Evolutionary conservation across 2,888 invertebrate species (phyloP), one percentile per base, ranked within the genome.

Genomic region (Lasioglossum lativentre): DNA sequence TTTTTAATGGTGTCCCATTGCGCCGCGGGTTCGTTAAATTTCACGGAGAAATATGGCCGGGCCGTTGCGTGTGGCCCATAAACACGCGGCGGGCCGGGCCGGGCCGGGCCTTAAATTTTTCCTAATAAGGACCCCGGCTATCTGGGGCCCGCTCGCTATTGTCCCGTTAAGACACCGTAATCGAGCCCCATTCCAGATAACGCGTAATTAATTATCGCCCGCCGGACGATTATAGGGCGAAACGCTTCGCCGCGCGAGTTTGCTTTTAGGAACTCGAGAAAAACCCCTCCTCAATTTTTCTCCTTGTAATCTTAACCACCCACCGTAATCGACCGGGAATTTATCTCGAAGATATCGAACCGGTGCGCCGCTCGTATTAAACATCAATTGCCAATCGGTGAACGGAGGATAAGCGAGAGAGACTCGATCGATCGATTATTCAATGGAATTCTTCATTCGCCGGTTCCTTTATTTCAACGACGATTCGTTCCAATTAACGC

Each of bases 1-100:
- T 93, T 45, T 93, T 93, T 91, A 92, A 92, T 92, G 92, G 89
- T 91, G 90, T 92, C 91, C 92, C 90, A 92, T 92, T 90, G 90
- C 89, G 88, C 89, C 63, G 86, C 84, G 82, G 87, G 87, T 90
- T 91, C 89, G 91, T 88, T 91, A 91, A 90, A 91, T 90, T 90
- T 91, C 86, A 82, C 85, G 85, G 87, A 90, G 91, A 91, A 90
- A 89, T 89, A 90, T 82, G 79, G 82, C 70, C 40, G 74, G 74
- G 79, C 79, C 85, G 34, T 75, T 75, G 66, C 63, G 70, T 68
- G 52, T 68, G 68, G 34, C 77, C 86, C 88, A 83, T 84, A 85
- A 83, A 88, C 77, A 77, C 82, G 66, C 45, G 81, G 45, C 45
- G 42, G 42, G 42, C 42, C 42, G 45, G 72, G 27, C 56, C 42